These are phyloP conservation scores for Noctua pronuba DNA, from an alignment of 2,888 invertebrate genomes.

Conservation along the genomic window DNA sequence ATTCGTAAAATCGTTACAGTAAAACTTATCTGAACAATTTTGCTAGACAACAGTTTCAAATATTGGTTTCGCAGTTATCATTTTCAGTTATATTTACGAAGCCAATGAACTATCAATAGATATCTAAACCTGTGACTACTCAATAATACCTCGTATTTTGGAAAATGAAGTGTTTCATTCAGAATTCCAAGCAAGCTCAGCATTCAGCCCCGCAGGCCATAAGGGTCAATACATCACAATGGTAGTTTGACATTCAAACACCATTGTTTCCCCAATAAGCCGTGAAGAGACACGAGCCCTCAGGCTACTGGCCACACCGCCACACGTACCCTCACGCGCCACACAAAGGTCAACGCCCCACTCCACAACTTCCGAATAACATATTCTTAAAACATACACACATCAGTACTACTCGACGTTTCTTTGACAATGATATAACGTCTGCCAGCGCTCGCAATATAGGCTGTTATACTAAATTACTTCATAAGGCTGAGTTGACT, in stretches of 20 bases:
- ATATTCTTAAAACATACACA: slow-evolving; percentile 63
- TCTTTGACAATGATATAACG: slow-evolving; percentile 62
- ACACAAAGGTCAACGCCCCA: slow-evolving; percentile 59
- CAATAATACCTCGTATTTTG: slow-evolving; percentile 4
- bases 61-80: slow-evolving; percentile 8
- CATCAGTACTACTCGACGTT: slow-evolving; percentile 53
- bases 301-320: slow-evolving; percentile 50
- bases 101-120: slow-evolving; percentile 3
- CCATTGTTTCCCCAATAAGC: slow-evolving; percentile 59
- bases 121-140: not conserved
- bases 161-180: not conserved
- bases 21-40: slow-evolving; percentile 11
- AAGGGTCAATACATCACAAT: slow-evolving; percentile 46
- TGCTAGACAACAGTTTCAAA: not conserved
- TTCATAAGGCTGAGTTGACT: slow-evolving; percentile 66
- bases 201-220: slow-evolving; percentile 4
- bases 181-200: slow-evolving; percentile 16
- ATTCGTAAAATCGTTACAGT: not conserved
- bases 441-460: slow-evolving; percentile 53
- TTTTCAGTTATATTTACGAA: not conserved
- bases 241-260: slow-evolving; percentile 58
- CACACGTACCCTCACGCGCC: slow-evolving; percentile 44
- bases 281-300: slow-evolving; percentile 51
- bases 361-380: slow-evolving; percentile 52
- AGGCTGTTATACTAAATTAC: slow-evolving; percentile 59